Conservation (phyloP, 2,113 vertebrate genomes). For the Xiphorhynchus elegans region DNA sequence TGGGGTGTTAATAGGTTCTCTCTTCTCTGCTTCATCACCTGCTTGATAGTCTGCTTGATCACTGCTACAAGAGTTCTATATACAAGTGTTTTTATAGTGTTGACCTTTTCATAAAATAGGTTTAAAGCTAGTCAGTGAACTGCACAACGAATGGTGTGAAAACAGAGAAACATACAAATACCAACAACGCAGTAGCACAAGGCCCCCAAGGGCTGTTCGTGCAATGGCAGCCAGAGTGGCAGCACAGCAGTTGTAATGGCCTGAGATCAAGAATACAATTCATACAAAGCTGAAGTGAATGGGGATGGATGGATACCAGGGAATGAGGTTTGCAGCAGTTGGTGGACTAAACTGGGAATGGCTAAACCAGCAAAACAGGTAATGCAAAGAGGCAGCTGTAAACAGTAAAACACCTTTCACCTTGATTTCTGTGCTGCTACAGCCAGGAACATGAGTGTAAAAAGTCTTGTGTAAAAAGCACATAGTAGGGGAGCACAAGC, state of each 20-base stretch:
- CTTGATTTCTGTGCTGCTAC: background rate
- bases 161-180: background rate
- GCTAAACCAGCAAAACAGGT: background rate
- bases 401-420: background rate
- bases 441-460: background rate
- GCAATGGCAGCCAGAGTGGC: background rate
- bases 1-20: background rate
- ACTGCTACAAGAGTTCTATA: background rate
- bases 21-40: background rate
- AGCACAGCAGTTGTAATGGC: background rate
- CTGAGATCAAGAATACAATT: background rate
- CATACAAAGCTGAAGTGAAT: background rate
- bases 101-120: background rate
- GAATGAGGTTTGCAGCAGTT: background rate
- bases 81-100: background rate
- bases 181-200: background rate
- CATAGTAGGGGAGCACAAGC: background rate
- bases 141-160: background rate
- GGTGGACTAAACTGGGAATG: background rate
- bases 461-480: background rate
- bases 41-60: background rate
- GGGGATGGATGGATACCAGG: background rate
- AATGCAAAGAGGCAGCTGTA: background rate
- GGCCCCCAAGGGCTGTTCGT: background rate
- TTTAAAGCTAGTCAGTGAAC: background rate